phyloP scores from a whole-genome alignment of 2,888 invertebrate genomes.

The Andrena chrysosceles region DNA sequence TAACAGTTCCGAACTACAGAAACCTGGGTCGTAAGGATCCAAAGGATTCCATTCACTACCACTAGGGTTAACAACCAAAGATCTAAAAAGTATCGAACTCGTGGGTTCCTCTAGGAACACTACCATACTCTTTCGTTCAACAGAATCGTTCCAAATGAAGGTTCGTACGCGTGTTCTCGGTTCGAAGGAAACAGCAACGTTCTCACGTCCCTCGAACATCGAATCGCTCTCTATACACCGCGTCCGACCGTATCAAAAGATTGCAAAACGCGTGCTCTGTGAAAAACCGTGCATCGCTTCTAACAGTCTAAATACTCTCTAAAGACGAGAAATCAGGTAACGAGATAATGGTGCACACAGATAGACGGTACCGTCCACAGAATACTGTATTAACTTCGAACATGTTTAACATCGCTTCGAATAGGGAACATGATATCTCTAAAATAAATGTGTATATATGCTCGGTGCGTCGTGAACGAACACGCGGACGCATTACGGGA shows the following conservation, averaged over 20 bases:
- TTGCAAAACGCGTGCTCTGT: slow-evolving; percentile 2
- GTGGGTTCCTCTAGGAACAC: background rate
- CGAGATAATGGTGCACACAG: slow-evolving; percentile 62
- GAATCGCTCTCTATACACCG: background rate
- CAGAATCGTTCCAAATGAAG: slow-evolving; percentile 26
- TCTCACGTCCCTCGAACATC: background rate
- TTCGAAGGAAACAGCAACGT: background rate
- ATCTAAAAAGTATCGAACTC: slow-evolving; percentile 37
- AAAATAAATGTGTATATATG: slow-evolving; percentile 9
- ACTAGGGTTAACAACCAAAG: background rate
- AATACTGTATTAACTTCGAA: slow-evolving; percentile 66
- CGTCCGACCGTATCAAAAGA: background rate
- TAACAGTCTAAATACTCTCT: slow-evolving; percentile 44
- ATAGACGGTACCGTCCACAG: slow-evolving; percentile 57
- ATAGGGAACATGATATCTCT: slow-evolving; percentile 38
- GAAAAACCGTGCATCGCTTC: slow-evolving; percentile 1
- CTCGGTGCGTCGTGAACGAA: slow-evolving; percentile 43
- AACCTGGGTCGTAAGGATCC: too few species aligned
- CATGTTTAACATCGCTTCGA: slow-evolving; percentile 46
- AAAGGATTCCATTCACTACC: too few species aligned
- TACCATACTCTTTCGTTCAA: slow-evolving; percentile 24
- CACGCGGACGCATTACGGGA: slow-evolving; percentile 45
- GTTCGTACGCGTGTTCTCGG: slow-evolving; percentile 27
- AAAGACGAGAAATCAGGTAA: slow-evolving; percentile 63
- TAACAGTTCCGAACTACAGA: background rate